Evolutionary conservation across 2,113 vertebrate genomes (phyloP), one percentile per base, ranked within the genome.

Genomic region (Orthonyx spaldingii): DNA sequence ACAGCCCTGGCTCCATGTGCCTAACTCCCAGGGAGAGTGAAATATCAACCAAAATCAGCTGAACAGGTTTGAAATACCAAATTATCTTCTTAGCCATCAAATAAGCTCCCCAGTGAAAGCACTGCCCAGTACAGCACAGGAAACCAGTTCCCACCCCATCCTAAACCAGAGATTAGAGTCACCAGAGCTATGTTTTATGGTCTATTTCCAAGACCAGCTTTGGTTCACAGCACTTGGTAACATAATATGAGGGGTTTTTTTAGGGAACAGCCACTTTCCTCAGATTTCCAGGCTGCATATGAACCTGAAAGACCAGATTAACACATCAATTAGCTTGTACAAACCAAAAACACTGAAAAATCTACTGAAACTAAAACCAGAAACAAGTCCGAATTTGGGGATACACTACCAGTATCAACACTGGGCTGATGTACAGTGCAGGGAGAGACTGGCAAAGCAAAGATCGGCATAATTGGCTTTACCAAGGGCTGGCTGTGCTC

Each of bases 91-190:
- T 13, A 44, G 39, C 24, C 82, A 88, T 91, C 79, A 86, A 76
- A 88, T 59, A 35, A 81, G 32, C 19, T 76, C 74, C 83, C 65
- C 65, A 75, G 87, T 18, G 70, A 82, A 75, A 63, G 41, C n/a
- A 26, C 10, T 74, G 50, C 60, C 71, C 39, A 27, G 76, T 7
- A n/a, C 20, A 86, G 42, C 65, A 81, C 85, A 93, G 87, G 92
- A 96, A 94, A 63, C n/a, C 83, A n/a, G 20, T 26, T 95, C 82
- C 61, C 30, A 92, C 8, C n/a, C n/a, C 49, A 56, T 77, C 50
- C 71, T 74, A 87, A 85, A 56, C 6, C 85, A 56, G 69, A 35
- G 39, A 84, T 63, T 30, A 44, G 44, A 93, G 47, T n/a, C 28
- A 68, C 49, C 69, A 78, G 75, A 37, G 52, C 19, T 72, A 4